Conservation (phyloP, 2,888 invertebrate genomes). For the Hirtodrosophila cameraria region DNA sequence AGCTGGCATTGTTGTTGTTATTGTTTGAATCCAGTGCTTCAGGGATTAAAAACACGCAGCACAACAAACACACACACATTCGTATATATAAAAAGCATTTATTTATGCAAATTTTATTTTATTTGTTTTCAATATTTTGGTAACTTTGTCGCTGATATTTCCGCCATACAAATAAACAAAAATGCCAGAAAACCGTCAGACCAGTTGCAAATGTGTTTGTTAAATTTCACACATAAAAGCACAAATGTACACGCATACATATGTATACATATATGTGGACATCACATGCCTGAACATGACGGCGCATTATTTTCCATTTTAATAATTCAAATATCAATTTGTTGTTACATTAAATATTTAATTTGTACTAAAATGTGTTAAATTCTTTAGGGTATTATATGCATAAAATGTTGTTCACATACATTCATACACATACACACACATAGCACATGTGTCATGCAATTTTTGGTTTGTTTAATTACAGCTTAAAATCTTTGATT, state of each 20-base stretch:
- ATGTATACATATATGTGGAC: slow-evolving; percentile 11
- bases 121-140: slow-evolving; percentile 78
- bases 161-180: slow-evolving; percentile 75
- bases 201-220: slow-evolving; percentile 67
- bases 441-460: slow-evolving; percentile 44
- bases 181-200: slow-evolving; percentile 60
- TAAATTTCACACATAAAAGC: slow-evolving; percentile 44
- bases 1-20: slow-evolving; percentile 51
- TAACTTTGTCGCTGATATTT: slow-evolving; percentile 78
- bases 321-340: slow-evolving; percentile 78
- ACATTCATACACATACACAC: slow-evolving; percentile 1
- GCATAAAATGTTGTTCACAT: slow-evolving; percentile 30
- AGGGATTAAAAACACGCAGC: slow-evolving; percentile 67
- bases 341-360: slow-evolving; percentile 79
- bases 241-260: slow-evolving; percentile 8
- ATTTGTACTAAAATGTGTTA: slow-evolving; percentile 80
- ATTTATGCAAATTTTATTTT: slow-evolving; percentile 78
- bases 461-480: slow-evolving; percentile 75
- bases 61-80: slow-evolving; percentile 18
- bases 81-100: slow-evolving; percentile 56
- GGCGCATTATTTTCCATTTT: slow-evolving; percentile 77
- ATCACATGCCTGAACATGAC: slow-evolving; percentile 54
- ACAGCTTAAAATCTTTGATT: slow-evolving; percentile 75
- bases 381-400: slow-evolving; percentile 75
- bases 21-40: slow-evolving; percentile 71